Base-by-base conservation (phyloP, 2,797 vertebrate genomes). In the Chelmon rostratus region DNA sequence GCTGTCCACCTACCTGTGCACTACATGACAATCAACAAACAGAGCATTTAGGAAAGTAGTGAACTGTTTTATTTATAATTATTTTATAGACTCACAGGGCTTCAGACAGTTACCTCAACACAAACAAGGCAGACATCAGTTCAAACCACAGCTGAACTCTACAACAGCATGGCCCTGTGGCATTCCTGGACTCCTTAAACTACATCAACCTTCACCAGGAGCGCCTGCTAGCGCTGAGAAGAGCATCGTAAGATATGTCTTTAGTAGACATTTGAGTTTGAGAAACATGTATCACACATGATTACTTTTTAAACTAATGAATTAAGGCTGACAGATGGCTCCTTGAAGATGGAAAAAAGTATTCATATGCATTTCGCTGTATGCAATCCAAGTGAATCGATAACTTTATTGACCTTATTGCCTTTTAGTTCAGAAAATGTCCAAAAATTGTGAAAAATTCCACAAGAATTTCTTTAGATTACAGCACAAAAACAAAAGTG, bases 11-110 rank as follows among this genome's bases (percentile, higher is more conserved):
- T n/a, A n/a, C n/a, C n/a, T n/a, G n/a, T n/a, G n/a, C n/a, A n/a
- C n/a, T n/a, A n/a, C n/a, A n/a, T n/a, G n/a, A n/a, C n/a, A n/a
- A n/a, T n/a, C n/a, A n/a, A n/a, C n/a, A n/a, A n/a, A n/a, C n/a
- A n/a, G n/a, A n/a, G n/a, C n/a, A n/a, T 73, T 74, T 44, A 64
- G 25, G 66, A 46, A 79, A 74, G 62, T 52, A 64, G 52, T 46
- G 37, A 73, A 68, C 61, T 70, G 15, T 37, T 50, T 16, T 68
- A 38, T n/a, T n/a, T n/a, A 58, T 65, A 64, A 64, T 66, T 63
- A 23, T 68, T 38, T 9, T 8, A 74, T 23, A 37, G 15, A 38
- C 35, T 57, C 64, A 50, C 28, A 21, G 42, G 42, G 63, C 59
- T 72, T 65, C 31, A 64, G 49, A 47, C 65, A 25, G 37, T 50